A percentile compares a stretch with the other conserved stretches of the same genome.
phyloP scores from a whole-genome alignment of 2,113 vertebrate species.

The Varanus salvator region DNA sequence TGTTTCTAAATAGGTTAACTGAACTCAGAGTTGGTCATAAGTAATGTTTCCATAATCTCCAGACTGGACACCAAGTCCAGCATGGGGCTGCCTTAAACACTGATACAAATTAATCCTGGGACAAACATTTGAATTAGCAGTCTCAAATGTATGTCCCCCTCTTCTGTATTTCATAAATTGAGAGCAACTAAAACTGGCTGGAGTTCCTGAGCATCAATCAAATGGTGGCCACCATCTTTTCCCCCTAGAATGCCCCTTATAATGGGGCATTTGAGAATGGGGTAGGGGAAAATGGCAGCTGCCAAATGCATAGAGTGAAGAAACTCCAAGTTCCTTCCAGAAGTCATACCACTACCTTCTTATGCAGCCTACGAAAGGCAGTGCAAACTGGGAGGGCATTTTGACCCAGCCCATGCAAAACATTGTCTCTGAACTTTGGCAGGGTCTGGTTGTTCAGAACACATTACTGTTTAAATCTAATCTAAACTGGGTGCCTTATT shows the following conservation, averaged over 20 bases:
- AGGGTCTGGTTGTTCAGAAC: background rate
- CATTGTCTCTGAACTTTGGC: background rate
- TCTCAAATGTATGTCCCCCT: background rate
- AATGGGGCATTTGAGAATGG: background rate
- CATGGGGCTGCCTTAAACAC: background rate
- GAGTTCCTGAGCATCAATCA: background rate
- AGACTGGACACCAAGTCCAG: background rate
- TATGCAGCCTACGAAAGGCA: background rate
- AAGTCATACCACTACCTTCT: background rate
- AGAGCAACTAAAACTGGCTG: background rate
- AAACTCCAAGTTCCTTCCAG: background rate
- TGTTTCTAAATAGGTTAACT: background rate
- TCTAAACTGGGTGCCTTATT: background rate
- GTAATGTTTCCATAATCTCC: background rate
- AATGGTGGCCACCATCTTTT: background rate
- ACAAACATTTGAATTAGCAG: background rate
- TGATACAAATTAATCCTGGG: background rate
- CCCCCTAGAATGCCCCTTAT: background rate
- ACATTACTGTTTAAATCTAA: background rate
- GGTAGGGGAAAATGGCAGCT: background rate
- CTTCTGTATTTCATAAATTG: background rate
- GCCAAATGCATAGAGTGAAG: background rate
- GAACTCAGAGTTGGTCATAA: background rate
- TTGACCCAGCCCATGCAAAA: background rate
- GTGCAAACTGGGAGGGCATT: background rate